Percentiles rank a stretch among this genome's conserved stretches.
Evolutionary conservation across 1,140 invertebrate genomes (phyloP).

Genomic region (Oscheius sp.): DNA sequence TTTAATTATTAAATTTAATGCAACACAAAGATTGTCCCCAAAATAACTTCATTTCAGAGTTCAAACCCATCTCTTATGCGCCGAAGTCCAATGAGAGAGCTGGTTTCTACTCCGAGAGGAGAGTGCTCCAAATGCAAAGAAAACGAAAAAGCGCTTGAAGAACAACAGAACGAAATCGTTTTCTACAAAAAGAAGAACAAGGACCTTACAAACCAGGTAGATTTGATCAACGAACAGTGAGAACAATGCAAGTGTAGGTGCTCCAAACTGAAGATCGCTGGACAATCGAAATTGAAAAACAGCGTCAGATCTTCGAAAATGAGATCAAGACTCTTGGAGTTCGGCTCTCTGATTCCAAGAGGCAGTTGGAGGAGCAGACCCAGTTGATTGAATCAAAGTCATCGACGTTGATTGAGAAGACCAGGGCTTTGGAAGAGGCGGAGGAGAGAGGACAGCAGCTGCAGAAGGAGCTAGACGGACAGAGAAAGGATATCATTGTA

Average conservation of each 20-base stretch:
- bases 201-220: slow-evolving; percentile 54
- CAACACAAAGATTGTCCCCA: no score
- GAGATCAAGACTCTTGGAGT: slow-evolving; percentile 46
- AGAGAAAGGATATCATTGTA: slow-evolving; percentile 28
- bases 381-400: slow-evolving; percentile 36
- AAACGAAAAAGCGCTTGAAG: slow-evolving; percentile 43
- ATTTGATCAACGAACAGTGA: neutral
- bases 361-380: slow-evolving; percentile 36
- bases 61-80: neutral
- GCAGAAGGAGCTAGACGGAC: slow-evolving; percentile 42
- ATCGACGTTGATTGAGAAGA: slow-evolving; percentile 38
- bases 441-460: slow-evolving; percentile 36
- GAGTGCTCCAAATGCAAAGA: slow-evolving; percentile 42
- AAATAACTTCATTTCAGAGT: no score
- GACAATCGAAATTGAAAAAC: slow-evolving; percentile 58
- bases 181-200: slow-evolving; percentile 61
- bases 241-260: slow-evolving; percentile 19
- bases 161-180: slow-evolving; percentile 52
- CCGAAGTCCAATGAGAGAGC: slow-evolving; percentile 18
- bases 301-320: slow-evolving; percentile 42
- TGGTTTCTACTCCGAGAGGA: neutral
- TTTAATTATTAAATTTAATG: no score
- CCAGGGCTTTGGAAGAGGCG: slow-evolving; percentile 33
- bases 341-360: slow-evolving; percentile 25
- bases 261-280: slow-evolving; percentile 59